A percentile compares a stretch with the other conserved stretches of the same genome.
phyloP scores from a whole-genome alignment of 2,113 vertebrate genomes.

The Halichoeres trimaculatus region DNA sequence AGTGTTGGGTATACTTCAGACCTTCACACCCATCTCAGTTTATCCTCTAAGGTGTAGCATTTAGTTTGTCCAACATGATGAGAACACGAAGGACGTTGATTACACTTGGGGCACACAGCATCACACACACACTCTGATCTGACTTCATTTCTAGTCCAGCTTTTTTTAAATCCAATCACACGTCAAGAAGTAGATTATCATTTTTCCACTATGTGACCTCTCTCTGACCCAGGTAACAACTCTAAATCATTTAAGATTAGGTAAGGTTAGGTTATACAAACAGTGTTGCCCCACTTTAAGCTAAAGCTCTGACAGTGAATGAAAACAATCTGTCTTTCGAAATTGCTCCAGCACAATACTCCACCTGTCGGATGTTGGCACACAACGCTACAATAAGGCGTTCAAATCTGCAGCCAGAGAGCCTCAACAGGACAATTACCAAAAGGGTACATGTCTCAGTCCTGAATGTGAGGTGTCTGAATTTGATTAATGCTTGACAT shows the following conservation, averaged over 20 bases:
- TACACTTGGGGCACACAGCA: too few species aligned
- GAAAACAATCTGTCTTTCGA: constrained; percentile 1
- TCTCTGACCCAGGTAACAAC: too few species aligned
- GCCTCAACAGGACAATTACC: constrained; percentile 32
- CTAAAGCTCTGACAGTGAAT: neutral
- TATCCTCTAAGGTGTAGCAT: too few species aligned
- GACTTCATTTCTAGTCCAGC: too few species aligned
- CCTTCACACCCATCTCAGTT: too few species aligned
- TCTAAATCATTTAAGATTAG: neutral
- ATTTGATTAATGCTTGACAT: constrained; percentile 82
- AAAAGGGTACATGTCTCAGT: constrained; percentile 60
- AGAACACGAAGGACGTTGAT: too few species aligned
- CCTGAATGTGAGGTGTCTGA: constrained; percentile 73
- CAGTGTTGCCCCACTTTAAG: neutral
- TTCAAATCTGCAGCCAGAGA: constrained; percentile 40
- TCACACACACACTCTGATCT: too few species aligned
- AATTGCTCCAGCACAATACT: constrained; percentile 4
- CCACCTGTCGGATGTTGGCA: constrained; percentile 11
- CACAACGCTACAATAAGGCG: neutral
- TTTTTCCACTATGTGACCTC: too few species aligned
- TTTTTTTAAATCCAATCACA: neutral
- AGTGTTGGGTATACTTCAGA: too few species aligned
- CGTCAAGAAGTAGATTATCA: too few species aligned
- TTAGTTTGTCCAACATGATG: too few species aligned
- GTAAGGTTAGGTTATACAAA: neutral